phyloP scores from a whole-genome alignment of 2,888 invertebrate species.

The Microdon myrmicae region DNA sequence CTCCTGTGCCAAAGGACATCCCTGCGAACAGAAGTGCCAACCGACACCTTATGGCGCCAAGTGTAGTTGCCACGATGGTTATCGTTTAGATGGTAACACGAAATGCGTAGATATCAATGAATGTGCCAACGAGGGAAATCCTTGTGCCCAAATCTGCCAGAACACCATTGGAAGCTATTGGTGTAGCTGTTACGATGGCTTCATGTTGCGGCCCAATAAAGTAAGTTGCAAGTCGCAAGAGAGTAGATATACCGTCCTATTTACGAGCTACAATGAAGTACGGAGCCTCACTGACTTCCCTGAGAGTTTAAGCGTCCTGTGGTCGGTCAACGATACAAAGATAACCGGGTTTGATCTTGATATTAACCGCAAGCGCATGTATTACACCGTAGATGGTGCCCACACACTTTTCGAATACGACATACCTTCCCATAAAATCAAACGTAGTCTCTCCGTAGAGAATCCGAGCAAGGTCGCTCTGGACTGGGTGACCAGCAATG shows the following conservation, averaged over 20 bases:
- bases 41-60: slow-evolving; percentile 75
- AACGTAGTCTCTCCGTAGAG: slow-evolving; percentile 63
- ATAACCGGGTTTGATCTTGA: slow-evolving; percentile 71
- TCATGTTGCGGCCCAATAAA: slow-evolving; percentile 70
- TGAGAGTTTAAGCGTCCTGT: slow-evolving; percentile 61
- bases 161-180: slow-evolving; percentile 62
- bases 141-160: slow-evolving; percentile 73
- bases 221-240: slow-evolving; percentile 76
- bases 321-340: slow-evolving; percentile 66
- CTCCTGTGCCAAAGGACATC: slow-evolving; percentile 55
- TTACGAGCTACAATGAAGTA: slow-evolving; percentile 70
- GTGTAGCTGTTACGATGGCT: slow-evolving; percentile 63
- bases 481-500: slow-evolving; percentile 80
- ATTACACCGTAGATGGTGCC: slow-evolving; percentile 68
- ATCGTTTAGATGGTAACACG: slow-evolving; percentile 68
- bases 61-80: slow-evolving; percentile 75
- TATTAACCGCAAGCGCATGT: slow-evolving; percentile 65
- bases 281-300: slow-evolving; percentile 68
- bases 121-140: slow-evolving; percentile 68
- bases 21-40: slow-evolving; percentile 71
- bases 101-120: slow-evolving; percentile 79
- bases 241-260: slow-evolving; percentile 70
- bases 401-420: slow-evolving; percentile 66
- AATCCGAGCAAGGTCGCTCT: slow-evolving; percentile 72
- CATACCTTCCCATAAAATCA: slow-evolving; percentile 61